Evolutionary conservation across 2,888 invertebrate genomes (phyloP).

Genomic region (Ornithoptera priamus): DNA sequence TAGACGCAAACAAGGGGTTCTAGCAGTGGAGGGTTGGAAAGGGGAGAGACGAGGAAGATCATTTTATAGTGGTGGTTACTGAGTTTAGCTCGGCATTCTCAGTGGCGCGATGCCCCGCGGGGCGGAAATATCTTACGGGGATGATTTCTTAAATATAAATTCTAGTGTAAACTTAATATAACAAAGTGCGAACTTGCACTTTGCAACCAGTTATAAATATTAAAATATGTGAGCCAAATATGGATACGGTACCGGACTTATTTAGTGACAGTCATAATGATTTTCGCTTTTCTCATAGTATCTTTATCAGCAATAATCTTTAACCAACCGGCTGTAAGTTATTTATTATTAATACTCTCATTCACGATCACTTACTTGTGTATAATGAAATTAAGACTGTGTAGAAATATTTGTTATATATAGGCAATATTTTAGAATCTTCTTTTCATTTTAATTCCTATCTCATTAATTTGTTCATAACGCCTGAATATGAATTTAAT

Average conservation of each 20-base stretch:
- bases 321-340: slow-evolving; percentile 36
- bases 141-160: slow-evolving; percentile 35
- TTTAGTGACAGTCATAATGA: slow-evolving; percentile 52
- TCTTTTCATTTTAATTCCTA: neutral
- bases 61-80: slow-evolving; percentile 12
- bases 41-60: slow-evolving; percentile 24
- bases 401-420: neutral
- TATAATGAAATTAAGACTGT: neutral
- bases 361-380: neutral
- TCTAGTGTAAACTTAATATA: slow-evolving; percentile 28
- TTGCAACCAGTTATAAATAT: slow-evolving; percentile 35
- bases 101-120: slow-evolving; percentile 44
- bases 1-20: slow-evolving; percentile 19
- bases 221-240: slow-evolving; percentile 41
- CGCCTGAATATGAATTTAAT: no score
- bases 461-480: neutral
- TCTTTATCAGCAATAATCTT: slow-evolving; percentile 50
- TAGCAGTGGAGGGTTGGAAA: slow-evolving; percentile 1
- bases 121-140: slow-evolving; percentile 38
- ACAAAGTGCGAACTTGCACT: slow-evolving; percentile 40
- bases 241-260: slow-evolving; percentile 49
- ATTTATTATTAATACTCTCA: slow-evolving; percentile 3
- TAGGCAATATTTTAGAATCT: neutral
- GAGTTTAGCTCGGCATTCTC: slow-evolving; percentile 32
- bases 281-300: slow-evolving; percentile 53